Evolutionary conservation across 2,113 vertebrate species (phyloP).

Genomic region (Lepisosteus osseus): DNA sequence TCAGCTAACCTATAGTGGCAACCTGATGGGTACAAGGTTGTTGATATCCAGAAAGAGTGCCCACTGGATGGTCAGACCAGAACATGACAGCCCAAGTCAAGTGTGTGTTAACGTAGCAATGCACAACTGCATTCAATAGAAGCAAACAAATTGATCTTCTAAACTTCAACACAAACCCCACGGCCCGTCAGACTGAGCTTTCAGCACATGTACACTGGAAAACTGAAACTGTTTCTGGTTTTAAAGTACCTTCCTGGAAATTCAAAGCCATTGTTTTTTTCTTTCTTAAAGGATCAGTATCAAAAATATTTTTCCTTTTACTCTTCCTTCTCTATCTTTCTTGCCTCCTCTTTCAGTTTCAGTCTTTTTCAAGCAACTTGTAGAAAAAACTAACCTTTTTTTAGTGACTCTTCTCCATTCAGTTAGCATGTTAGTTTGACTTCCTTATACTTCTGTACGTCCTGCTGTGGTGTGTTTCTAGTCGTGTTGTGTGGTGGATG

Average conservation of each 20-base stretch:
- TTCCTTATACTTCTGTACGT: conserved; percentile 47
- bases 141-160: too few species aligned
- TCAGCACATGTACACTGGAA: too few species aligned
- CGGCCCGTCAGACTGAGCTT: too few species aligned
- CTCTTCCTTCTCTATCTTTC: conserved; percentile 23
- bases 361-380: conserved; percentile 37
- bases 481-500: conserved; percentile 31
- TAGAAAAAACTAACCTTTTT: conserved; percentile 4
- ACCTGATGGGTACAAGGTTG: too few species aligned
- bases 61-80: too few species aligned
- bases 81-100: too few species aligned
- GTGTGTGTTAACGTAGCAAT: too few species aligned
- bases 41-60: too few species aligned
- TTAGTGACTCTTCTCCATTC: conserved; percentile 33
- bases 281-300: conserved; percentile 35
- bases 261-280: neutral
- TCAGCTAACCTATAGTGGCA: too few species aligned
- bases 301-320: conserved; percentile 23
- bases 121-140: too few species aligned
- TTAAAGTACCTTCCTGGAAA: neutral
- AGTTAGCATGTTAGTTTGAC: conserved; percentile 64
- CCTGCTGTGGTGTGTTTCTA: conserved; percentile 43
- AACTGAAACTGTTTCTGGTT: too few species aligned
- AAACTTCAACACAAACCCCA: too few species aligned
- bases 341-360: conserved; percentile 18